phyloP scores from a whole-genome alignment of 2,888 invertebrate species.

The Oxystoma pomonae region DNA sequence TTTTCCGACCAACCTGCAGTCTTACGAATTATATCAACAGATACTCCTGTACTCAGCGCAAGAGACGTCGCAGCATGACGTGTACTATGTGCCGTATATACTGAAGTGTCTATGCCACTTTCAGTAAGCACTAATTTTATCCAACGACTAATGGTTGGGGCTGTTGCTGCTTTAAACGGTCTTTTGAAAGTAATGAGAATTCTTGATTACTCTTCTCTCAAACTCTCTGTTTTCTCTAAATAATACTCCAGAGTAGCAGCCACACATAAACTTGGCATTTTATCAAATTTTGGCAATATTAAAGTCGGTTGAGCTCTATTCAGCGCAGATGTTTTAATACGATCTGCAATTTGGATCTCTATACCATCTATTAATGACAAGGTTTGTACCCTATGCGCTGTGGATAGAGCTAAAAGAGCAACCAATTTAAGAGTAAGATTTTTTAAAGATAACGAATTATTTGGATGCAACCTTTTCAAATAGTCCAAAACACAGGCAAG shows the following conservation, averaged over 20 bases:
- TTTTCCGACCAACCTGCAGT: too few species aligned
- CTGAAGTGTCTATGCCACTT: too few species aligned
- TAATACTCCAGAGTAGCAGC: neutral
- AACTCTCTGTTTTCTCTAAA: constrained; percentile 4
- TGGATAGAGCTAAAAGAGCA: constrained; percentile 12
- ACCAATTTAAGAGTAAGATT: constrained; percentile 13
- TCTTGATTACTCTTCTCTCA: neutral
- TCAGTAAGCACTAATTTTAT: too few species aligned
- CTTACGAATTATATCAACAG: too few species aligned
- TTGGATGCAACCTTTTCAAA: constrained; percentile 9
- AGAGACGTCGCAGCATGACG: too few species aligned
- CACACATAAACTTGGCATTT: neutral
- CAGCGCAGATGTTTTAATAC: constrained; percentile 14
- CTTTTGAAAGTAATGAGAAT: constrained; percentile 12
- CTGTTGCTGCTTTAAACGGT: constrained; percentile 12
- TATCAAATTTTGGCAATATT: neutral
- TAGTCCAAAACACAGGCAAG: constrained; percentile 14
- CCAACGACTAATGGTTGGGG: too few species aligned
- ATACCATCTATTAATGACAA: constrained; percentile 11
- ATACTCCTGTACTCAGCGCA: too few species aligned
- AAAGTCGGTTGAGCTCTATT: constrained; percentile 13
- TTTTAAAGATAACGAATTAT: constrained; percentile 13
- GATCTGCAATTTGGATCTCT: constrained; percentile 16
- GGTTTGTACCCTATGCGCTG: constrained; percentile 21
- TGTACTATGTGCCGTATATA: too few species aligned